phyloP scores from a whole-genome alignment of 2,888 invertebrate species.

The Nebria brevicollis region DNA sequence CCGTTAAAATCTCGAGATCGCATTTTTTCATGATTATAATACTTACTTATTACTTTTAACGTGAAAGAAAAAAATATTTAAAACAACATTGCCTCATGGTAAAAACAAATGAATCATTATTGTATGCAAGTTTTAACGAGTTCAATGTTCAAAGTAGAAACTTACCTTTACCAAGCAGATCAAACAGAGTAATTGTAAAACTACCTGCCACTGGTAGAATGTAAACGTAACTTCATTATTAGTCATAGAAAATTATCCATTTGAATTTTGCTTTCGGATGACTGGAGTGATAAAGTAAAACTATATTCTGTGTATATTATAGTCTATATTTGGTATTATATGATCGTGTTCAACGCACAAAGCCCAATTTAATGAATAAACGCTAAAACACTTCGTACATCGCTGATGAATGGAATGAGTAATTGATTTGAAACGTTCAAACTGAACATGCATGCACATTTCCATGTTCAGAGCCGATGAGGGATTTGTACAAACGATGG shows the following conservation, averaged over 20 bases:
- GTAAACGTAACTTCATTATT: neutral
- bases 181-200: too few species aligned
- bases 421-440: constrained; percentile 31
- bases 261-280: neutral
- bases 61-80: too few species aligned
- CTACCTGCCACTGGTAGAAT: too few species aligned
- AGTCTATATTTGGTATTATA: neutral
- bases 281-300: neutral
- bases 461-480: neutral
- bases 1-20: too few species aligned
- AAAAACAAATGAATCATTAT: too few species aligned
- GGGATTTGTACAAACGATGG: neutral
- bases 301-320: neutral
- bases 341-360: constrained; percentile 25
- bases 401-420: constrained; percentile 36
- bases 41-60: too few species aligned
- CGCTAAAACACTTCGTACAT: constrained; percentile 35
- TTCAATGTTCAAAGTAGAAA: too few species aligned
- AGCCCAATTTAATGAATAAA: constrained; percentile 43
- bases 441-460: constrained; percentile 2
- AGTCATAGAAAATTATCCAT: neutral
- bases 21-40: too few species aligned
- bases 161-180: too few species aligned
- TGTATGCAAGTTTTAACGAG: too few species aligned
- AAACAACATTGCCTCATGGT: too few species aligned